A percentile compares a stretch with the other conserved stretches of the same genome.
Conservation (phyloP, 2,888 invertebrate genomes). For the Lymantria dispar region DNA sequence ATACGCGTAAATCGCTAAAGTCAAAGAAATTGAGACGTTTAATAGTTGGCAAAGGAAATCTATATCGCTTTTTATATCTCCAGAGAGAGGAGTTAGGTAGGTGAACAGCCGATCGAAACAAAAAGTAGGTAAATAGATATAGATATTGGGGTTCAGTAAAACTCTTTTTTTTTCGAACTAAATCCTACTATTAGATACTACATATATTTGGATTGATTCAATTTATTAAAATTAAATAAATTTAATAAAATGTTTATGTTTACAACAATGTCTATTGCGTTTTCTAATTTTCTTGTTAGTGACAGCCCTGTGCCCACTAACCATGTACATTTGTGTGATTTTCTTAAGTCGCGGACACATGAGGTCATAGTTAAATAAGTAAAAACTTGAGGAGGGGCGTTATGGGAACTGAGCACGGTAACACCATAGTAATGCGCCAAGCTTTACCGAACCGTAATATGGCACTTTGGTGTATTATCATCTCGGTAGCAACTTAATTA, state of each 20-base stretch:
- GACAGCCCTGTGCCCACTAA: constrained; percentile 60
- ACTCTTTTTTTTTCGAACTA: no score
- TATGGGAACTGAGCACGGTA: constrained; percentile 82
- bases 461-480: constrained; percentile 60
- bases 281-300: constrained; percentile 6
- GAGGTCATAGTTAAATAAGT: constrained; percentile 81
- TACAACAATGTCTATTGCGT: neutral
- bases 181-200: no score
- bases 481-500: constrained; percentile 42
- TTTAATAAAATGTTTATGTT: neutral
- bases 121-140: no score
- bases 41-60: no score
- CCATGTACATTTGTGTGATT: constrained; percentile 73
- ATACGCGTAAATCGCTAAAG: no score
- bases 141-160: no score
- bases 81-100: no score
- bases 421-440: constrained; percentile 66
- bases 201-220: no score
- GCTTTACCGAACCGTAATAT: constrained; percentile 68
- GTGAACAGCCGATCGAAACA: no score
- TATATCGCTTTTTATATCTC: no score
- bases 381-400: constrained; percentile 79
- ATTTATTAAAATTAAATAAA: neutral
- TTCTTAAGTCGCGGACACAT: constrained; percentile 81
- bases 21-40: no score